phyloP scores from a whole-genome alignment of 2,888 invertebrate genomes.

The Dolichomitus sp. region DNA sequence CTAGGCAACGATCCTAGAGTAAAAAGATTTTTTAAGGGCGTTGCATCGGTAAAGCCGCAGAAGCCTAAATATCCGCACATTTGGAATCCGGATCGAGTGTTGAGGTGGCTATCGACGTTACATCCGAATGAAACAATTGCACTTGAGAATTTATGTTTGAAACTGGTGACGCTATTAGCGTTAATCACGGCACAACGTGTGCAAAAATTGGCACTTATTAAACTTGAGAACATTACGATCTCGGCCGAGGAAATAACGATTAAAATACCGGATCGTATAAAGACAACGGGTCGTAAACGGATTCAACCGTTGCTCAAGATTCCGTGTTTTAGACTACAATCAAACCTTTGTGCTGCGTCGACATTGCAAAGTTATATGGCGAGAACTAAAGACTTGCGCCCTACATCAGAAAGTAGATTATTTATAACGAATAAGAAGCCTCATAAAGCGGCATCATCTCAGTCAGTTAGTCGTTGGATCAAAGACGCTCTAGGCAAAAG shows the following conservation, averaged over 20 bases:
- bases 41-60: constrained; percentile 30
- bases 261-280: constrained; percentile 44
- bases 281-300: constrained; percentile 37
- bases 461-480: constrained; percentile 48
- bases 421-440: constrained; percentile 35
- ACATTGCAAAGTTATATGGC: constrained; percentile 24
- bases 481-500: constrained; percentile 3
- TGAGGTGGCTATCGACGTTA: constrained; percentile 16
- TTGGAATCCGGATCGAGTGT: constrained; percentile 71
- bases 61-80: constrained; percentile 70
- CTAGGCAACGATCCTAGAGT: constrained; percentile 17
- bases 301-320: constrained; percentile 45
- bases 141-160: constrained; percentile 65
- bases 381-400: constrained; percentile 19
- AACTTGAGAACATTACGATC: constrained; percentile 26
- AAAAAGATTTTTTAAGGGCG: constrained; percentile 45
- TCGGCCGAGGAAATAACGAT: constrained; percentile 23
- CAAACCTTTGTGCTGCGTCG: constrained; percentile 34
- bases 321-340: constrained; percentile 35
- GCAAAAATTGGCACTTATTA: constrained; percentile 43
- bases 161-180: constrained; percentile 72
- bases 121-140: constrained; percentile 31
- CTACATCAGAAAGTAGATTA: background rate
- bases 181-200: constrained; percentile 57
- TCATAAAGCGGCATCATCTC: constrained; percentile 22